Percentiles rank a stretch among this genome's conserved stretches.
Evolutionary conservation across 2,888 invertebrate genomes (phyloP).

Genomic region (Exephanes ischioxanthus): DNA sequence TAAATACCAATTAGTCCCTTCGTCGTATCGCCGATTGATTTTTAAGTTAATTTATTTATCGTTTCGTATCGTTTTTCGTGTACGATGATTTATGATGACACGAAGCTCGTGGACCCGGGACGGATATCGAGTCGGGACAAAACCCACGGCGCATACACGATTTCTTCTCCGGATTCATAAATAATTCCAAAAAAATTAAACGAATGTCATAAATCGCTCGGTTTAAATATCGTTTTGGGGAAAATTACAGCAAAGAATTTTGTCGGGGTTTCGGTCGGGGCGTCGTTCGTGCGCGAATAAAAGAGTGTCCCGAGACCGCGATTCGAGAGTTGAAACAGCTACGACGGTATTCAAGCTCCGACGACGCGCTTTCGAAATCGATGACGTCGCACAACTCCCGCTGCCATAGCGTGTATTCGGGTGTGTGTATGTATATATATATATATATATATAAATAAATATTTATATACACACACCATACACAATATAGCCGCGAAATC

Average conservation of each 20-base stretch:
- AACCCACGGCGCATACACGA: slow-evolving; percentile 4
- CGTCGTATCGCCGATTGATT: slow-evolving; percentile 74
- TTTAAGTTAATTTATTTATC: slow-evolving; percentile 62
- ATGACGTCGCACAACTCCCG: slow-evolving; percentile 59
- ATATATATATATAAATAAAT: slow-evolving; percentile 13
- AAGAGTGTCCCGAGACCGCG: neutral
- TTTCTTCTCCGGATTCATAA: slow-evolving; percentile 8
- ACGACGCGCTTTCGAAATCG: slow-evolving; percentile 26
- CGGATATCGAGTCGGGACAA: slow-evolving; percentile 17
- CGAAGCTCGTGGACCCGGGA: slow-evolving; percentile 71
- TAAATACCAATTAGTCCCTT: slow-evolving; percentile 61
- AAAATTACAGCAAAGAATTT: slow-evolving; percentile 1
- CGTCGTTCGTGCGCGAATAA: neutral
- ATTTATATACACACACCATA: neutral
- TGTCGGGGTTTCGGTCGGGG: neutral
- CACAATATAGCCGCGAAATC: slow-evolving; percentile 16
- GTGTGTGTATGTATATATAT: slow-evolving; percentile 2
- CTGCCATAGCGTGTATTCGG: slow-evolving; percentile 5
- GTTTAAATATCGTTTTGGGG: slow-evolving; percentile 8
- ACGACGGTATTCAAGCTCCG: slow-evolving; percentile 4
- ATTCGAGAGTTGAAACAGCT: neutral
- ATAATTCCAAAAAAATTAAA: slow-evolving; percentile 3
- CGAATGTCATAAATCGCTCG: slow-evolving; percentile 8
- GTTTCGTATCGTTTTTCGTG: slow-evolving; percentile 63
- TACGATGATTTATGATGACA: slow-evolving; percentile 49